phyloP scores from a whole-genome alignment of 2,113 vertebrate species.

The Turnix velox region DNA sequence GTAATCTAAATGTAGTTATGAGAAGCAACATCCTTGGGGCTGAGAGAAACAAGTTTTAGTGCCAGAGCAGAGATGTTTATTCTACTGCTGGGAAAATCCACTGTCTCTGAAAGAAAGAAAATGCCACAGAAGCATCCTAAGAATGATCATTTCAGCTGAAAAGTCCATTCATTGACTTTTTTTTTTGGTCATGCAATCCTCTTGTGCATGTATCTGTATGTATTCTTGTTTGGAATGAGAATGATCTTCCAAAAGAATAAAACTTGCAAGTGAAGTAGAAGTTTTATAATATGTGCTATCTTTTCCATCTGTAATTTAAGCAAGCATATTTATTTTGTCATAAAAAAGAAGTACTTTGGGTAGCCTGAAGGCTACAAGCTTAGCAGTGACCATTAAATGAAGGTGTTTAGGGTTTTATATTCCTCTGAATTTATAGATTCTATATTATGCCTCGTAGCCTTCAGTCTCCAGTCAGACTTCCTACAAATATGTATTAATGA shows the following conservation, averaged over 20 bases:
- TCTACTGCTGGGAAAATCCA: not conserved
- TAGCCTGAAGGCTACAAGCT: not conserved
- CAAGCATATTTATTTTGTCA: not conserved
- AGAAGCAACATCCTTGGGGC: not conserved
- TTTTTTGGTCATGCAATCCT: not conserved
- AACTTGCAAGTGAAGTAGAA: not conserved
- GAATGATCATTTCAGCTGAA: not conserved
- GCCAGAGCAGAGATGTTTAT: not conserved
- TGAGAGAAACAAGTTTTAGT: not conserved
- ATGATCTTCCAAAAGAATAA: not conserved
- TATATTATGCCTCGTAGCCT: constrained; percentile 7
- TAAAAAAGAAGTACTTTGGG: not conserved
- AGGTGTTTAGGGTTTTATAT: constrained; percentile 38
- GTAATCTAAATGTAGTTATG: not conserved
- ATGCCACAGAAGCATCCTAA: not conserved
- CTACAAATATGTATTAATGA: constrained; percentile 51
- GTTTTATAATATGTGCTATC: not conserved
- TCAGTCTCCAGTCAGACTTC: constrained; percentile 22
- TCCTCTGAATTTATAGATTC: constrained; percentile 31
- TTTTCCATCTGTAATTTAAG: constrained; percentile 1
- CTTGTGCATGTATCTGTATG: not conserved
- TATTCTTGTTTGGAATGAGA: not conserved
- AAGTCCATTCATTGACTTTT: not conserved
- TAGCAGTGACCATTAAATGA: constrained; percentile 38
- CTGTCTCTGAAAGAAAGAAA: not conserved